These are phyloP conservation scores for Charaxes varanes DNA, from an alignment of 1,140 invertebrate genomes.

Conservation along the genomic window DNA sequence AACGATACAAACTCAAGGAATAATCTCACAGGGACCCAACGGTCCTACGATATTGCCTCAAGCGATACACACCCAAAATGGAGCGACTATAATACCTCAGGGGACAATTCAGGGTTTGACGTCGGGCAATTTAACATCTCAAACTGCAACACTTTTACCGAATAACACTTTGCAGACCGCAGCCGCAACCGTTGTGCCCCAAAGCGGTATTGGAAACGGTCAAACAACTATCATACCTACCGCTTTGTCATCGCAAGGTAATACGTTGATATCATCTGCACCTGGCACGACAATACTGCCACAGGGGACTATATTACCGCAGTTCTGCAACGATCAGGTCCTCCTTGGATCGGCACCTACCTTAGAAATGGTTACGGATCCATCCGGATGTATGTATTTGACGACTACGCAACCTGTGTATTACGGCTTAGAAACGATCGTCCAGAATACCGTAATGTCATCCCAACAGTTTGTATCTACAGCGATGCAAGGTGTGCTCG, in stretches of 20 bases:
- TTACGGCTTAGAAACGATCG: conserved; percentile 87
- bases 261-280: conserved; percentile 60
- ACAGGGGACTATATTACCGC: conserved; percentile 79
- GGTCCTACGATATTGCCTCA: conserved; percentile 68
- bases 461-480: conserved; percentile 87
- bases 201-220: conserved; percentile 64
- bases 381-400: conserved; percentile 80
- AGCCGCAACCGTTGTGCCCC: conserved; percentile 61
- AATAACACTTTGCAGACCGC: conserved; percentile 61
- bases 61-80: conserved; percentile 70
- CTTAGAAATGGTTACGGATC: conserved; percentile 81
- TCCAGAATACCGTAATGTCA: conserved; percentile 89
- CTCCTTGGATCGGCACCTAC: conserved; percentile 79
- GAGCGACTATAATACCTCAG: conserved; percentile 67
- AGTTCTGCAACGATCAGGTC: conserved; percentile 78
- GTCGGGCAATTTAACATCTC: conserved; percentile 58
- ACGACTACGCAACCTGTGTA: conserved; percentile 82
- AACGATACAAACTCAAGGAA: conserved; percentile 72
- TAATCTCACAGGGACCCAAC: conserved; percentile 69
- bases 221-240: conserved; percentile 70
- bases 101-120: conserved; percentile 64
- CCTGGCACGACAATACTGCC: conserved; percentile 72
- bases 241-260: conserved; percentile 61
- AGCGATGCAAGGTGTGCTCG: conserved; percentile 83
- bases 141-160: conserved; percentile 59